Base-by-base conservation (phyloP, 2,888 invertebrate genomes). In the Alentia gelatinosa region DNA sequence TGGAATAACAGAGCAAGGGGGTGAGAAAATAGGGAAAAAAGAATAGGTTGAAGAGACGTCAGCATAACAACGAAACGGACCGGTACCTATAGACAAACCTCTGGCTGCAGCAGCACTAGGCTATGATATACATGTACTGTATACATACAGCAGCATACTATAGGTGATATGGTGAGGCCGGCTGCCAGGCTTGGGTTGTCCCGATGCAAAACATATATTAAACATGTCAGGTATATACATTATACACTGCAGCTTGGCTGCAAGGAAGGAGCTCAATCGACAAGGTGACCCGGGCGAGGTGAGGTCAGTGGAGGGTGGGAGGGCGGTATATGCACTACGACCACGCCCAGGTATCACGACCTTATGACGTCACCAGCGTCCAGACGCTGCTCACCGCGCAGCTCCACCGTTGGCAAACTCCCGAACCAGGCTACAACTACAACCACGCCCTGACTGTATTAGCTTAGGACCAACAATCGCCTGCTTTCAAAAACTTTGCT, bases 361-460 rank as follows among this genome's bases (percentile, higher is more conserved):
- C 68, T 68, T 30, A 26, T 68, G 74, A 74, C 74, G 74, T 74
- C 74, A 74, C 56, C 56, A 56, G n/a, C n/a, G 56, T 56, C 56
- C 56, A 56, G 1, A 56, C 5, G 19, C n/a, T n/a, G n/a, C n/a
- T n/a, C n/a, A n/a, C n/a, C n/a, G n/a, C n/a, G n/a, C n/a, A n/a
- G n/a, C n/a, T n/a, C n/a, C n/a, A n/a, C n/a, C n/a, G n/a, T n/a
- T n/a, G n/a, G n/a, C n/a, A n/a, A n/a, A n/a, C n/a, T n/a, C n/a
- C n/a, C n/a, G n/a, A n/a, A n/a, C n/a, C n/a, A n/a, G n/a, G n/a
- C n/a, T n/a, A n/a, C n/a, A n/a, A n/a, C n/a, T n/a, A n/a, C n/a
- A n/a, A n/a, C n/a, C n/a, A n/a, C n/a, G n/a, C n/a, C n/a, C n/a
- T n/a, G n/a, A n/a, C n/a, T n/a, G n/a, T n/a, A n/a, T n/a, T n/a